Conservation (phyloP, 2,888 invertebrate genomes). For the Drosophila monieri region DNA sequence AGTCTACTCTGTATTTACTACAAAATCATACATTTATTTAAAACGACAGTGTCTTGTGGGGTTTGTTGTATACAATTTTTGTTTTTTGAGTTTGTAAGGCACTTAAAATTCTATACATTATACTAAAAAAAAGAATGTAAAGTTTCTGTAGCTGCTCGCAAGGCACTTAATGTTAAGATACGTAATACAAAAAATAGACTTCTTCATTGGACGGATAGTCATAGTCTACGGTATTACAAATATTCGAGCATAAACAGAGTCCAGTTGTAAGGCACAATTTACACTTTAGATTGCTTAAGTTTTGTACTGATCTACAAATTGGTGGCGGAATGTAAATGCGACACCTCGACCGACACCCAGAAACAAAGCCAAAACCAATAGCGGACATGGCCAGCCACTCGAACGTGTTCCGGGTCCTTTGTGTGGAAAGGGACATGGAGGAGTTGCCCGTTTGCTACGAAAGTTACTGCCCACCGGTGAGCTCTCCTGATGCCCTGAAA, state of each 20-base stretch:
- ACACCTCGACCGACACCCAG: conserved; percentile 21
- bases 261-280: conserved; percentile 60
- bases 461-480: conserved; percentile 70
- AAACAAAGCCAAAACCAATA: conserved; percentile 22
- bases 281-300: conserved; percentile 40
- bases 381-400: conserved; percentile 49
- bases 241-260: conserved; percentile 44
- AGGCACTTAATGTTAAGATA: conserved; percentile 60
- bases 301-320: conserved; percentile 69
- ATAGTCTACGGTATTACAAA: conserved; percentile 48
- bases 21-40: conserved; percentile 41
- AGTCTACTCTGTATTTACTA: conserved; percentile 13
- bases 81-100: conserved; percentile 9
- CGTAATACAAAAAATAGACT: conserved; percentile 49
- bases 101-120: conserved; percentile 49
- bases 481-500: conserved; percentile 54
- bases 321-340: conserved; percentile 34
- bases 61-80: conserved; percentile 31
- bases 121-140: conserved; percentile 29
- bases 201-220: conserved; percentile 64
- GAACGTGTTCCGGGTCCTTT: conserved; percentile 48
- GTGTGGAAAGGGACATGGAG: conserved; percentile 61
- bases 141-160: conserved; percentile 34
- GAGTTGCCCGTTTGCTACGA: conserved; percentile 73
- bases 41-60: conserved; percentile 31